Evolutionary conservation across 2,113 vertebrate genomes (phyloP), one percentile per base, ranked within the genome.

Genomic region (Xiphophorus maculatus): DNA sequence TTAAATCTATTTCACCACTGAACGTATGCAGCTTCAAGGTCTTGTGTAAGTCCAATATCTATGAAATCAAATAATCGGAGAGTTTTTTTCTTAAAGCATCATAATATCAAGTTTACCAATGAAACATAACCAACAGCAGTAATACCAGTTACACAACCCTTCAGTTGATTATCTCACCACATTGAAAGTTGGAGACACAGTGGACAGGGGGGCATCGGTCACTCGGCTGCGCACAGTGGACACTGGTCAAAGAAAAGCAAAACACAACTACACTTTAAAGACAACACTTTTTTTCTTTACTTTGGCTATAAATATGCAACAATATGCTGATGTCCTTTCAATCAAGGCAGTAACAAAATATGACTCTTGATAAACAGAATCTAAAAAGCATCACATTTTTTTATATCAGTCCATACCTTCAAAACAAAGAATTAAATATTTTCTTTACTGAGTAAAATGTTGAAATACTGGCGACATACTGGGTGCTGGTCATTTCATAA

Each of bases 131-230:
- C 25, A 62, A 17, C 12, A 61, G 27, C 37, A 44, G 25, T 58
- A 25, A 51, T 12, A 10, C 29, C 2, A 19, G 44, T 48, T 48
- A 48, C 15, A 48, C 44, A 37, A n/a, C 40, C 19, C 35, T 27
- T 0, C 17, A 0, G 1, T n/a, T 27, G 6, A 5, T 28, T 62
- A 42, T 70, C 96, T 97, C 76, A 98, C 98, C 96, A 98, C 96
- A 0, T 97, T 92, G 87, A 99, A 99, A 5, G 94, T 89, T 0
- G 96, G 96, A 12, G 95, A 91, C 25, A 97, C 96, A 19, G 95
- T 97, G 58, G 97, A 95, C 19, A 97, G 74, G 0, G 96, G 90
- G 2, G 85, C 79, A 5, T 99, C 98, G 2, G 95, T 88, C 2
- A 93, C 81, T 87, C 76, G 90, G 44, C 44, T 80, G 0, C 87